Evolutionary conservation across 2,113 vertebrate species (phyloP), one percentile per base, ranked within the genome.

Genomic region (Neogobius melanostomus): DNA sequence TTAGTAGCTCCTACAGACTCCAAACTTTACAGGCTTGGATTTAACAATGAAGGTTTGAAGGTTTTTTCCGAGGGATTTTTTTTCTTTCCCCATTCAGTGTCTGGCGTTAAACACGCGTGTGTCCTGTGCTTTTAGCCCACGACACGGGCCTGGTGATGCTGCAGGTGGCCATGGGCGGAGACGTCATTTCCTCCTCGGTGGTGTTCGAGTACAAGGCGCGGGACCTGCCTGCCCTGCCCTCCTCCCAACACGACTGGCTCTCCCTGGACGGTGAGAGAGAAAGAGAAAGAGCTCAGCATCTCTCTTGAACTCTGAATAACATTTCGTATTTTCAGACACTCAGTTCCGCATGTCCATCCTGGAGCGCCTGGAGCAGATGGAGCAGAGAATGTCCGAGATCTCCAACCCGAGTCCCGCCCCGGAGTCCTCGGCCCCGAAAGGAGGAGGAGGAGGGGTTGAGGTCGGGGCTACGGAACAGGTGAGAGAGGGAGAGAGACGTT

Each of bases 321-420:
- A 4, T 36, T 36, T 46, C 2, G 28, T 63, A 8, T 44, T 46
- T 46, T 46, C 74, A 99, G 97, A 99, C 88, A 98, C 98, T 91
- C 97, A 99, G 85, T 99, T 99, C 95, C 97, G 97, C 91, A 99
- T 99, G 97, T 99, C 97, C 73, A 99, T 99, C 92, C 88, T 99
- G 88, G 97, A 99, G 83, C 94, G 97, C 11, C 92, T 99, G 81
- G 97, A 99, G 92, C 97, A 99, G 88, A 99, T 99, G 97, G 97
- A 99, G 83, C 93, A 96, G 91, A 93, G 97, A 88, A 98, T 99
- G 97, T 95, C 96, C 0, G 97, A 99, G 91, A 99, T 99, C 95
- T 94, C 94, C 5, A 94, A 96, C 84, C 97, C 97, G 88, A 96
- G 95, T 83, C 95, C 95, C 78, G 91, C 93, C 59, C 93, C 95